Evolutionary conservation across 2,888 invertebrate genomes (phyloP).

Genomic region (Galerucella nymphaeae): DNA sequence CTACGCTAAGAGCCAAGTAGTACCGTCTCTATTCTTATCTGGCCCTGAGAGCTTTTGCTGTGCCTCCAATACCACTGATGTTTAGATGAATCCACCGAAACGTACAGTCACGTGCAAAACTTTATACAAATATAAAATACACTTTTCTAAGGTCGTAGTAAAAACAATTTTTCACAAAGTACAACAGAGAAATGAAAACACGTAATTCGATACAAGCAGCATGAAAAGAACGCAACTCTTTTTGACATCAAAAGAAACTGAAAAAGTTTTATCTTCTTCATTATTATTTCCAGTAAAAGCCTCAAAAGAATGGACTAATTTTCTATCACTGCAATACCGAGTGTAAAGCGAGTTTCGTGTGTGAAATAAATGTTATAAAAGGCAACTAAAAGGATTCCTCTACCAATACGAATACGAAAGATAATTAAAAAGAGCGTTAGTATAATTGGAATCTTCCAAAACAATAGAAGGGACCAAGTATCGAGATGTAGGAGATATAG

Average conservation of each 20-base stretch:
- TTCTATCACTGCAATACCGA: background rate
- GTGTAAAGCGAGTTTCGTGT: conserved; percentile 8
- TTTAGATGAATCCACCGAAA: too few species aligned
- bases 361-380: conserved; percentile 26
- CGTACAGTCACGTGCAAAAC: too few species aligned
- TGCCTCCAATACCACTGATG: too few species aligned
- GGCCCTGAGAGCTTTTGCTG: too few species aligned
- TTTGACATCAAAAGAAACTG: conserved; percentile 1
- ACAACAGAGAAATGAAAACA: too few species aligned
- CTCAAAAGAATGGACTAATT: conserved; percentile 13
- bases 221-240: background rate
- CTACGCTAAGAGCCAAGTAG: too few species aligned
- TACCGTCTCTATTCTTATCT: too few species aligned
- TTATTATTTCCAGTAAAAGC: conserved; percentile 2
- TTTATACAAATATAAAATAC: too few species aligned
- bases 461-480: too few species aligned
- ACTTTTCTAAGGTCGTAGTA: too few species aligned
- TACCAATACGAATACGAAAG: background rate
- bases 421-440: background rate
- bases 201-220: background rate
- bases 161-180: too few species aligned
- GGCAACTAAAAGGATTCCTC: conserved; percentile 17
- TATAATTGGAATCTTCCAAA: background rate
- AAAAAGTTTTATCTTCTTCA: background rate
- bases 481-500: too few species aligned